A percentile compares a stretch with the other conserved stretches of the same genome.
Conservation (phyloP, 1,140 invertebrate species). For the Cherax quadricarinatus region DNA sequence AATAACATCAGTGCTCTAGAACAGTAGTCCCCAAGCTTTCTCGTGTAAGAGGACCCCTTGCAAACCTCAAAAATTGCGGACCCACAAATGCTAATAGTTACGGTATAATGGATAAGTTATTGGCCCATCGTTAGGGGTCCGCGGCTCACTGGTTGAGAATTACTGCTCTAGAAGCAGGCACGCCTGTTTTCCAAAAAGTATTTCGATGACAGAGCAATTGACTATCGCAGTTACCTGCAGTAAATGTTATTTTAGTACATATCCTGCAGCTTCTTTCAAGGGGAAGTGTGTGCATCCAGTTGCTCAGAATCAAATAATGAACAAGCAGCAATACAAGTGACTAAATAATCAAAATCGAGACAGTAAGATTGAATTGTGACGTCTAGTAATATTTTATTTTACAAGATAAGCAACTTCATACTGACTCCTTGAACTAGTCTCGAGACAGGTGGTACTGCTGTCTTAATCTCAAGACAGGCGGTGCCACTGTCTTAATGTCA, state of each 20-base stretch:
- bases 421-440: neutral
- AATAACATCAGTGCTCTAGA: neutral
- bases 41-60: too few relatives aligned
- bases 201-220: neutral
- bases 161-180: neutral
- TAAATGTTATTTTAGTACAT: neutral
- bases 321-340: constrained; percentile 2
- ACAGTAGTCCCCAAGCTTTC: too few relatives aligned
- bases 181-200: neutral
- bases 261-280: neutral
- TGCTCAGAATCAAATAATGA: constrained; percentile 53
- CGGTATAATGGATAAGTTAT: too few relatives aligned
- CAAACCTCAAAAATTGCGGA: too few relatives aligned
- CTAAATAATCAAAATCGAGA: constrained; percentile 44
- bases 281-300: constrained; percentile 33
- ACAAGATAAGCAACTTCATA: neutral
- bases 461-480: too few relatives aligned
- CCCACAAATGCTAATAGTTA: too few relatives aligned
- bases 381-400: neutral
- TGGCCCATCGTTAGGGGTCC: too few relatives aligned
- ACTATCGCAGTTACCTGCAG: neutral
- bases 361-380: constrained; percentile 4
- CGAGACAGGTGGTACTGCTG: neutral
- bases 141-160: too few relatives aligned
- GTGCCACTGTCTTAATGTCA: too few relatives aligned